Evolutionary conservation across 2,888 invertebrate species (phyloP), one percentile per base, ranked within the genome.

Genomic region (Pterobdella sp.): DNA sequence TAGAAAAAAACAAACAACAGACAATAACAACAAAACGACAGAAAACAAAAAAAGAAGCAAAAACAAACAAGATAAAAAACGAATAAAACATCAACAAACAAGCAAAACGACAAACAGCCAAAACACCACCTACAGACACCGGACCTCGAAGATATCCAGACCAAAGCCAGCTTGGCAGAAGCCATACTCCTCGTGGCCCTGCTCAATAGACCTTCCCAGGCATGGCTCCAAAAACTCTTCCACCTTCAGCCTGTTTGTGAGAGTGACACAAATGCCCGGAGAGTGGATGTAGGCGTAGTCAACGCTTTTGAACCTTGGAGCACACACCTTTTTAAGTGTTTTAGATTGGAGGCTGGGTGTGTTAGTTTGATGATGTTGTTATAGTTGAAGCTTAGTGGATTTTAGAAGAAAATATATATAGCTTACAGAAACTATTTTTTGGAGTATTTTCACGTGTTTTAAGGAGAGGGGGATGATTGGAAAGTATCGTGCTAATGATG

Each of bases 101-200:
- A 7, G 22, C 49, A 42, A 42, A 42, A 7, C 49, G 10, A 42
- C 49, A 56, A 56, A 56, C 60, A 56, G 4, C 7, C 60, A 4
- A 4, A 56, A 22, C 60, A 7, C 18, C 4, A 22, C 60, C 18
- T 3, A 26, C 4, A 49, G 52, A 63, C 78, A 73, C 75, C n/a
- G n/a, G n/a, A 84, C 93, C 75, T 89, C 88, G 36, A 93, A 86
- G 29, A 95, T 85, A 0, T 89, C 88, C 72, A 91, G 91, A 80
- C 93, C 93, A 0, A 93, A 93, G 3, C 96, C 95, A 31, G 91
- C 92, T 86, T 95, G 95, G 82, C 95, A 96, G 82, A 90, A 91
- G 0, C 93, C 94, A 81, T 90, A 94, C 81, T 94, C 91, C 84
- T 92, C 91, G 80, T 94, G 93, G 74, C 90, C 90, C 80, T 91